These are phyloP conservation scores for Eulithis testata DNA, from an alignment of 2,888 invertebrate species.

Conservation along the genomic window DNA sequence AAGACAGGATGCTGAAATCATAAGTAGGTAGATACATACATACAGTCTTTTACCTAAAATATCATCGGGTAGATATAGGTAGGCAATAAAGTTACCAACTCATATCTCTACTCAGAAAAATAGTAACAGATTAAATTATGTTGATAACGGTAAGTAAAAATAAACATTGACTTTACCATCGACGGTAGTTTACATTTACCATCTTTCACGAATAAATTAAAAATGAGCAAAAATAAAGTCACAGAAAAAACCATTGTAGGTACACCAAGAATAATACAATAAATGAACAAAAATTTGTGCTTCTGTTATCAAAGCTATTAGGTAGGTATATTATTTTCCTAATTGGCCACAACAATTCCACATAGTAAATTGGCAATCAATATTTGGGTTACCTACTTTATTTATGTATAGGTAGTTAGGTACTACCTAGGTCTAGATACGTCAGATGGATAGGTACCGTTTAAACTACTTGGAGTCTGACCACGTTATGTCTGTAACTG, in stretches of 20 bases:
- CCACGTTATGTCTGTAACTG: no score
- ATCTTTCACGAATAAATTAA: slow-evolving; percentile 22
- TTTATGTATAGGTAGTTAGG: background rate
- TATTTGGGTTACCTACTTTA: background rate
- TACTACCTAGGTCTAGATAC: background rate
- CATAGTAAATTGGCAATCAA: slow-evolving; percentile 12
- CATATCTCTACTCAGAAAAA: no score
- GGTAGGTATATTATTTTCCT: background rate
- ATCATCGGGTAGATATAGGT: no score
- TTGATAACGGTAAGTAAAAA: no score
- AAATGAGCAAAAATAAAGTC: slow-evolving; percentile 21
- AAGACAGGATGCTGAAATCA: slow-evolving; percentile 70
- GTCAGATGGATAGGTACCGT: background rate
- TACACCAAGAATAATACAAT: background rate
- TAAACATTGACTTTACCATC: slow-evolving; percentile 18
- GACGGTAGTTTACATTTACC: slow-evolving; percentile 28
- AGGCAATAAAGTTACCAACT: no score
- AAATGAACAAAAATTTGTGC: background rate
- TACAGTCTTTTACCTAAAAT: no score
- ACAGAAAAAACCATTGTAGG: slow-evolving; percentile 13
- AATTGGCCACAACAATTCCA: slow-evolving; percentile 11
- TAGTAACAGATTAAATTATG: no score
- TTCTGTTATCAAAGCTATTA: background rate
- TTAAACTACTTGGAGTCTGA: no score
- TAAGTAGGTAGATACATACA: background rate